Base-by-base conservation (phyloP, 2,888 invertebrate genomes). In the Zaprionus lineosus region DNA sequence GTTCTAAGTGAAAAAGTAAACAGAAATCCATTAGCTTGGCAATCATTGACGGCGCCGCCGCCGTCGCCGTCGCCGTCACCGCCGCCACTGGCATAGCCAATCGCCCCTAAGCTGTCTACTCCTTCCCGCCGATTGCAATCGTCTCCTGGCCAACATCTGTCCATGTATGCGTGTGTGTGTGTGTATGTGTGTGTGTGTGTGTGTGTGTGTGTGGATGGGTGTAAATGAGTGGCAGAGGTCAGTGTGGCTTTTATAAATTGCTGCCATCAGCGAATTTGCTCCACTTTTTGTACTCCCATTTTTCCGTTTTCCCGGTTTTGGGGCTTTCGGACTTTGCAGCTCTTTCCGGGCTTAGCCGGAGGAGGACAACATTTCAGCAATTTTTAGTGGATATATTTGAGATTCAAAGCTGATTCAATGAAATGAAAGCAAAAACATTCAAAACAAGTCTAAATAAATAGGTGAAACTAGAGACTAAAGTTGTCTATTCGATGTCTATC, bases 11-110 rank as follows among this genome's bases (percentile, higher is more conserved):
- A 78, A 87, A 86, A 87, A 87, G 87, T 87, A 86, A 86, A 86
- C 86, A 86, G 86, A 87, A 87, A 86, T 87, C 86, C 86, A 86
- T 86, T 87, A 87, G 87, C 86, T 81, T 64, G 72, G 86, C 86
- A 86, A 87, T 86, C 87, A 86, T 86, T 85, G 87, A 69, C 68
- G 85, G 79, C 79, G 79, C 63, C 83, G n/a, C n/a, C n/a, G n/a
- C n/a, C n/a, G n/a, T n/a, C n/a, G n/a, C n/a, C 44, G 48, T 56
- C 46, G 51, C 43, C n/a, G n/a, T n/a, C n/a, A n/a, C n/a, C n/a
- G n/a, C n/a, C n/a, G 44, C 43, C 56, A 70, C 21, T 56, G 36
- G 55, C 55, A 44, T 15, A 28, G 43, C 15, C 14, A 2, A 7
- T 7, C 36, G n/a, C 9, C 9, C 36, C 40, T 19, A 21, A n/a